Conservation (phyloP, 2,797 vertebrate species). For the Todus mexicanus region DNA sequence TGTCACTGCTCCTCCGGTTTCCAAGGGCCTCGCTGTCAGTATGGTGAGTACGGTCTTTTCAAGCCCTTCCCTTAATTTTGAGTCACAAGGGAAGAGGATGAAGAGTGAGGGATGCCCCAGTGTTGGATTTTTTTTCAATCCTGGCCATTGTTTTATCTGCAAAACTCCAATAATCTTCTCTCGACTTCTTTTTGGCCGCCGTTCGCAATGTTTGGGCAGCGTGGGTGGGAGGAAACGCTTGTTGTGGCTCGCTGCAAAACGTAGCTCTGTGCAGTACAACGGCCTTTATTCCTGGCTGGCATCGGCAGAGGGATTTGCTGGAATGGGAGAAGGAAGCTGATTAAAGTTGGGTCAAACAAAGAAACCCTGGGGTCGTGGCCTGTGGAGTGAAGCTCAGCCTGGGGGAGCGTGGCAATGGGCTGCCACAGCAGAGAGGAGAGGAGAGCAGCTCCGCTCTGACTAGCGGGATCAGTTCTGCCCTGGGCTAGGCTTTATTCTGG, state of each 20-base stretch:
- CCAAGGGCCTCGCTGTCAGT: slow-evolving; percentile 86
- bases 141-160: not conserved
- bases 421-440: not conserved
- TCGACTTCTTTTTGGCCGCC: not conserved
- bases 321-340: slow-evolving; percentile 19
- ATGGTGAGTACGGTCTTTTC: slow-evolving; percentile 74
- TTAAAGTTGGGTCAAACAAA: slow-evolving; percentile 40
- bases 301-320: not conserved
- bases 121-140: not conserved
- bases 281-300: slow-evolving; percentile 10
- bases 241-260: not conserved
- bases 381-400: not conserved
- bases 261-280: not conserved
- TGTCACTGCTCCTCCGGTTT: slow-evolving; percentile 85
- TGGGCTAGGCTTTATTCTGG: not conserved
- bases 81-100: not conserved
- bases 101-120: not conserved
- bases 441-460: not conserved
- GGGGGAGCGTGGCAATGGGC: not conserved
- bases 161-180: not conserved
- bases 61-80: not conserved
- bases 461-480: not conserved
- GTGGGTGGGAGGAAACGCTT: slow-evolving; percentile 30
- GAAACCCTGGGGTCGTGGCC: not conserved
- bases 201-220: not conserved